These are phyloP conservation scores for Caenorhabditis brenneri DNA, from an alignment of 1,140 invertebrate species.

Conservation along the genomic window DNA sequence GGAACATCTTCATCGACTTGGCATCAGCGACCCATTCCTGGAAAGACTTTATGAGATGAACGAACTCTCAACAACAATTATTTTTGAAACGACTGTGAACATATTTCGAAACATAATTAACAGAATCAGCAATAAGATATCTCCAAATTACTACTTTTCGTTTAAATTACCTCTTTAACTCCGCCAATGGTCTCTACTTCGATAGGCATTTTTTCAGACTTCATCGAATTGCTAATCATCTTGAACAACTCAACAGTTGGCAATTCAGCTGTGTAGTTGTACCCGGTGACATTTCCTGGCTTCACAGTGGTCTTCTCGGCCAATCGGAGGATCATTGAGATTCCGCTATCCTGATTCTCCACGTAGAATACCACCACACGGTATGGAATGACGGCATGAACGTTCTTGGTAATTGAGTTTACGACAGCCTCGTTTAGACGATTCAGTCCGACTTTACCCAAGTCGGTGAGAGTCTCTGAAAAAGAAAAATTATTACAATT, in stretches of 20 bases:
- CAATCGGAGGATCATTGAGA: constrained; percentile 9
- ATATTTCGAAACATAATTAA: background rate
- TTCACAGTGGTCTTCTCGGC: background rate
- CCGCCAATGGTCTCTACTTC: background rate
- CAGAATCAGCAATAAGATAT: background rate
- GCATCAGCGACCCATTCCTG: constrained; percentile 30
- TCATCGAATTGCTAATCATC: background rate
- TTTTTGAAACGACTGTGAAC: no score
- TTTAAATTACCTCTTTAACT: background rate
- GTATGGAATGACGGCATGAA: background rate
- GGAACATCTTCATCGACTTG: background rate
- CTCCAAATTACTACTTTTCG: no score
- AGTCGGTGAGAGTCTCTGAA: background rate
- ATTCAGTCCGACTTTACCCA: background rate
- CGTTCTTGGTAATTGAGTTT: background rate
- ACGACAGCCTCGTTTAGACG: constrained; percentile 9
- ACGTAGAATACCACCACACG: background rate
- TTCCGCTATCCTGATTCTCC: background rate
- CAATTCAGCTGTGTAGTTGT: constrained; percentile 23
- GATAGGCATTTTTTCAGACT: constrained; percentile 9
- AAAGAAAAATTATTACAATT: background rate
- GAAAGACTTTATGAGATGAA: background rate
- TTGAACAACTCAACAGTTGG: background rate
- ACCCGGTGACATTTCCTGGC: background rate
- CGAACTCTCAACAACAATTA: background rate